phyloP scores from a whole-genome alignment of 2,797 vertebrate genomes.

The Iguana delicatissima region DNA sequence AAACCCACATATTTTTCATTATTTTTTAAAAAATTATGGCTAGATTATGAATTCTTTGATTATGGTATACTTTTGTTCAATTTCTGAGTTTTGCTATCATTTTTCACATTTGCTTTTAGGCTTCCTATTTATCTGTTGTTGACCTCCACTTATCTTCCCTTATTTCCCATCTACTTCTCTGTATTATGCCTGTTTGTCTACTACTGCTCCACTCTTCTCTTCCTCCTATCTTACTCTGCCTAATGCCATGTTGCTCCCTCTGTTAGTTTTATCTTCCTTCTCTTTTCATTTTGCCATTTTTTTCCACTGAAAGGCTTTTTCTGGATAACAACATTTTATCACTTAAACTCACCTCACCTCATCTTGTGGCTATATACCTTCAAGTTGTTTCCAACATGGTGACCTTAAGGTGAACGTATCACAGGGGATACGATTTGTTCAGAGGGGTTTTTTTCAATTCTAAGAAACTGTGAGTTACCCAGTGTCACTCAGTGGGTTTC shows the following conservation, averaged over 20 bases:
- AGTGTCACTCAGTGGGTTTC: too few species aligned
- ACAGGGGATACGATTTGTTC: too few species aligned
- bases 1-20: not conserved
- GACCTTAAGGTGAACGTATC: too few species aligned
- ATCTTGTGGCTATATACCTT: too few species aligned
- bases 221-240: not conserved
- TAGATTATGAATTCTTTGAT: too few species aligned
- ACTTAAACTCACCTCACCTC: not conserved
- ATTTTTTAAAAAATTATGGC: too few species aligned
- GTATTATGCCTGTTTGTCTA: not conserved
- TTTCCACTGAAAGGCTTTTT: not conserved
- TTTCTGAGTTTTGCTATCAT: not conserved
- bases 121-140: not conserved
- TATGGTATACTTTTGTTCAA: too few species aligned
- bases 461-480: too few species aligned
- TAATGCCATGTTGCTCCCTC: not conserved
- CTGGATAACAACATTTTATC: not conserved
- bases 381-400: too few species aligned
- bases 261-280: not conserved
- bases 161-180: not conserved
- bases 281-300: not conserved
- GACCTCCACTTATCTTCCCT: not conserved
- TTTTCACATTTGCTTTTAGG: not conserved
- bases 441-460: not conserved
- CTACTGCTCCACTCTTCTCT: not conserved